Conservation (phyloP, 2,888 invertebrate species). For the Ditula angustiorana region DNA sequence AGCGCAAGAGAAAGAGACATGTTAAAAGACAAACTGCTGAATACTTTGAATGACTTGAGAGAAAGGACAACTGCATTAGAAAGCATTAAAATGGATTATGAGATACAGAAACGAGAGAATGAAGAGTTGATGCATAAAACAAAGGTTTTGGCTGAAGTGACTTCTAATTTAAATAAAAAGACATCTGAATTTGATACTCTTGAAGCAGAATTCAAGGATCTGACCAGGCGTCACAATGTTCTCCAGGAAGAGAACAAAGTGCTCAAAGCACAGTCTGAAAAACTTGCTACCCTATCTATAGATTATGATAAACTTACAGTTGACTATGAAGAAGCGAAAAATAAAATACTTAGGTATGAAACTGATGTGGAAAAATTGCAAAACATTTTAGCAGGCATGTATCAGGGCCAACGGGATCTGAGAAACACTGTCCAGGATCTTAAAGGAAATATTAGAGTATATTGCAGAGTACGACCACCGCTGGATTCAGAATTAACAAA, state of each 20-base stretch:
- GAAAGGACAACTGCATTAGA: conserved; percentile 68
- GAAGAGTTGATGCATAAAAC: conserved; percentile 74
- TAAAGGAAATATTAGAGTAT: conserved; percentile 92
- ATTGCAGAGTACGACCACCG: conserved; percentile 91
- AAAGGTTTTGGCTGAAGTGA: conserved; percentile 72
- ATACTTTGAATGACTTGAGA: conserved; percentile 66
- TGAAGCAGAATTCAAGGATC: conserved; percentile 66
- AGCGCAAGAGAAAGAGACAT: conserved; percentile 65
- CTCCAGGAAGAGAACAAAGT: conserved; percentile 77
- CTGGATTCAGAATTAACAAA: conserved; percentile 85
- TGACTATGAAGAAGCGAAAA: conserved; percentile 70
- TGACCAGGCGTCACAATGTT: conserved; percentile 70
- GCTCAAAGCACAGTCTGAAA: conserved; percentile 69
- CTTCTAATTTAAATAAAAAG: conserved; percentile 71
- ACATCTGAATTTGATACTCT: conserved; percentile 69
- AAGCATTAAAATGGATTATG: conserved; percentile 72
- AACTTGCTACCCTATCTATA: conserved; percentile 73
- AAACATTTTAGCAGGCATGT: conserved; percentile 78
- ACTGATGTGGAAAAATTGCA: conserved; percentile 72
- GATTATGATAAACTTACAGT: conserved; percentile 75
- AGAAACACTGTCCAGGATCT: conserved; percentile 91
- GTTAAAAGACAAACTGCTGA: conserved; percentile 71
- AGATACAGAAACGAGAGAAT: conserved; percentile 74
- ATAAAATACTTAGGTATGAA: conserved; percentile 65
- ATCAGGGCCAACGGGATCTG: conserved; percentile 86